Conservation (phyloP, 2,888 invertebrate genomes). For the Lordiphosa fenestrarum region DNA sequence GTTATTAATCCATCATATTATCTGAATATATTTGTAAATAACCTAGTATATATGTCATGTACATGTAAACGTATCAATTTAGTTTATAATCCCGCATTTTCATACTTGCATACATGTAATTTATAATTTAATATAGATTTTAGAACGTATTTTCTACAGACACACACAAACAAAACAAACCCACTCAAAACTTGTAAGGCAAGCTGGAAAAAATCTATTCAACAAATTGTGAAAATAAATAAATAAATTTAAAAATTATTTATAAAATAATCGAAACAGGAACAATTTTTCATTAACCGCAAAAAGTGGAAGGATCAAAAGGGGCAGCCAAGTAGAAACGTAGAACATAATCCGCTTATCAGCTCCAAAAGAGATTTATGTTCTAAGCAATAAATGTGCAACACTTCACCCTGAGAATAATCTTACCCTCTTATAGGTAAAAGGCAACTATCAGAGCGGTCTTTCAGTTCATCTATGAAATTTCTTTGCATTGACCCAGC, state of each 20-base stretch:
- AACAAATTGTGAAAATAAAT: constrained; percentile 41
- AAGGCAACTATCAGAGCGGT: no score
- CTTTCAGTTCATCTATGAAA: no score
- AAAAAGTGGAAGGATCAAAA: constrained; percentile 33
- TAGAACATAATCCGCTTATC: constrained; percentile 62
- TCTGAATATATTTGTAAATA: constrained; percentile 23
- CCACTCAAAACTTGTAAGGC: constrained; percentile 13
- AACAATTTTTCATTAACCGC: constrained; percentile 30
- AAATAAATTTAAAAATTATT: constrained; percentile 51
- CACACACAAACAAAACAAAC: constrained; percentile 16
- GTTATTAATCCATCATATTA: constrained; percentile 16
- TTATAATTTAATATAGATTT: constrained; percentile 20
- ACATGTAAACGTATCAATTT: constrained; percentile 55
- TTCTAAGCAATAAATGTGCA: no score
- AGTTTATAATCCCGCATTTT: constrained; percentile 29
- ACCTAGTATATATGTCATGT: constrained; percentile 34
- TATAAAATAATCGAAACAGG: constrained; percentile 40
- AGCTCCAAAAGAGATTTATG: background rate
- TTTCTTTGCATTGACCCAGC: no score
- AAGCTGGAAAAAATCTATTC: constrained; percentile 31
- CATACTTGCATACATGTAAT: constrained; percentile 27
- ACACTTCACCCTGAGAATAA: no score
- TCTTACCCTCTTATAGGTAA: no score
- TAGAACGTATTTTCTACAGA: constrained; percentile 53
- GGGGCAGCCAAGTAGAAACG: constrained; percentile 57